Base-by-base conservation (phyloP, 2,797 vertebrate genomes). In the Anas acuta region DNA sequence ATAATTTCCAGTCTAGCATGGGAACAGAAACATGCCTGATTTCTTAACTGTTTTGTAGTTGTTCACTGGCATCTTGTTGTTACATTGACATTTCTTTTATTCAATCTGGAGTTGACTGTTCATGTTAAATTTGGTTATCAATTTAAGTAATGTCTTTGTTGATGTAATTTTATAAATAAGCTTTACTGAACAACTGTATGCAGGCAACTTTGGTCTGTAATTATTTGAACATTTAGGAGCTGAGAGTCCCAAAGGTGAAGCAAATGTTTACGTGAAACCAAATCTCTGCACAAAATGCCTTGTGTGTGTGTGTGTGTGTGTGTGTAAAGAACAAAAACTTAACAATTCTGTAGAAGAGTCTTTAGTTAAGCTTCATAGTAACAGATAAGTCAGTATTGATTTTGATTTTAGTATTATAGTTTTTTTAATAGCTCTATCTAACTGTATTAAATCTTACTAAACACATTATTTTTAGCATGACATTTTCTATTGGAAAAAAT, bases 121-220 rank as follows among this genome's bases (percentile, higher is more conserved):
- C 62, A 32, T 96, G 64, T 61, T 93, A 92, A 95, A 92, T 94
- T 95, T 80, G 28, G 3, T 93, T 97, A 95, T 93, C 84, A 93
- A 90, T 89, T 85, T 87, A 95, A 89, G 43, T 74, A 76, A 94
- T 97, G 19, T 67, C 91, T 84, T 94, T 33, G 41, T 92, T 70
- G 84, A 93, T 60, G 53, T 96, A 70, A 89, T 89, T 92, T 78
- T 90, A 65, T 87, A 87, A 84, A 78, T 92, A 89, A 89, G 57
- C 76, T 90, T 96, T 96, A 66, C 69, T 92, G 60, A 89, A 97
- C 95, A 83, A 89, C 78, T 95, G 41, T 92, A 89, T 94, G 17
- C 80, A 93, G 89, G 86, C 72, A 95, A 91, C 19, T 93, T 94
- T 80, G 5, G 76, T 93, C 13, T 92, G 20, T 93, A 93, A 94